A percentile compares a stretch with the other conserved stretches of the same genome.
Conservation (phyloP, 2,888 invertebrate genomes). For the Malthinus flaveolus region DNA sequence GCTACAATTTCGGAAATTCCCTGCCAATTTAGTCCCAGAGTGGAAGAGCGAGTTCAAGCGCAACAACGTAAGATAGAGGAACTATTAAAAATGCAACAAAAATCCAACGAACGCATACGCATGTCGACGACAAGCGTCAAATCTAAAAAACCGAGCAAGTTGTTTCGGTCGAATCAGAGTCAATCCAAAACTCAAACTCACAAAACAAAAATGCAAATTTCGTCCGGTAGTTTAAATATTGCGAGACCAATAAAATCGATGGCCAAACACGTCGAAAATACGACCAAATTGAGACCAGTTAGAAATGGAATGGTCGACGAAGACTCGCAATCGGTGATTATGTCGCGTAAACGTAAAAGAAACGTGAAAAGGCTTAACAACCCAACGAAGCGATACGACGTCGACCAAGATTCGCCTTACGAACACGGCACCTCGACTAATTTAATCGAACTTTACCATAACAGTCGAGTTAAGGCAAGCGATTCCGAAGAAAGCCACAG, state of each 20-base stretch:
- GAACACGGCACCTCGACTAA: slow-evolving; percentile 29
- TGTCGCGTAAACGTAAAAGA: slow-evolving; percentile 22
- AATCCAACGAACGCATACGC: not conserved
- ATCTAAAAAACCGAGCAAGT: slow-evolving; percentile 13
- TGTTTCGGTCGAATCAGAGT: not conserved
- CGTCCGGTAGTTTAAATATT: slow-evolving; percentile 24
- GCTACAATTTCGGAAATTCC: not conserved
- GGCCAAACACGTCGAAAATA: slow-evolving; percentile 31
- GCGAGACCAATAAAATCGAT: slow-evolving; percentile 29
- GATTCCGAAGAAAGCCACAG: slow-evolving; percentile 46
- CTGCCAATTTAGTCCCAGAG: slow-evolving; percentile 2
- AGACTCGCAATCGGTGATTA: slow-evolving; percentile 21
- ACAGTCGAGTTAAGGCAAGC: slow-evolving; percentile 46
- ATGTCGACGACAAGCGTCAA: slow-evolving; percentile 17
- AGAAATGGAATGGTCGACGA: slow-evolving; percentile 14
- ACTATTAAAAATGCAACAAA: not conserved
- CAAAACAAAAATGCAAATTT: slow-evolving; percentile 21
- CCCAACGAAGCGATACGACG: slow-evolving; percentile 6
- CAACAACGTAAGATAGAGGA: slow-evolving; percentile 10
- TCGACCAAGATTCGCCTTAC: not conserved
- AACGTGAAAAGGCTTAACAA: slow-evolving; percentile 15
- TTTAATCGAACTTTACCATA: slow-evolving; percentile 53
- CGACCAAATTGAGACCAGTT: slow-evolving; percentile 23
- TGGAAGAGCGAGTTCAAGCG: not conserved
- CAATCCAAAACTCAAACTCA: not conserved